Evolutionary conservation across 2,113 vertebrate genomes (phyloP).

Genomic region (Macaca fascicularis): DNA sequence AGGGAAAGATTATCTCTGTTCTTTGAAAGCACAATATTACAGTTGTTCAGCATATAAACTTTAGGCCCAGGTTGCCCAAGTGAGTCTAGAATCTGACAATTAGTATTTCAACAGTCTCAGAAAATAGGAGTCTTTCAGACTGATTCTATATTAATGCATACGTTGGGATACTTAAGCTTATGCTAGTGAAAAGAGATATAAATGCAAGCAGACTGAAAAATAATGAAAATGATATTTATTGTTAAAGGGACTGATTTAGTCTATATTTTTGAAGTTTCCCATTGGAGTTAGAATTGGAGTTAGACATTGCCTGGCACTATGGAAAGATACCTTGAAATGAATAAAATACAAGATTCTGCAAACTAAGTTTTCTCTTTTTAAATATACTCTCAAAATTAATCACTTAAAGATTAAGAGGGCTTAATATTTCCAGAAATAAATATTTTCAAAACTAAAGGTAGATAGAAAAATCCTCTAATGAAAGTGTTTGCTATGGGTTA

Average conservation of each 20-base stretch:
- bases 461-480: conserved; percentile 10
- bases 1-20: background rate
- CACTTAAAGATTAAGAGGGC: background rate
- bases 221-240: background rate
- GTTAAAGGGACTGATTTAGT: background rate
- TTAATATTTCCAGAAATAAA: background rate
- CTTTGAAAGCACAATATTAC: background rate
- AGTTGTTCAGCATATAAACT: background rate
- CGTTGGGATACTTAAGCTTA: background rate
- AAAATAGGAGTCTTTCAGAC: background rate
- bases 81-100: background rate
- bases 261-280: background rate
- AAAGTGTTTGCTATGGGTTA: background rate
- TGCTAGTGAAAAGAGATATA: background rate
- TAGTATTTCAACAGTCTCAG: background rate
- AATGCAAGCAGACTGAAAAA: background rate
- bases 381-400: background rate
- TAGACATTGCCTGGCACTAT: background rate
- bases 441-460: background rate
- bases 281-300: background rate
- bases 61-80: background rate
- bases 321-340: background rate
- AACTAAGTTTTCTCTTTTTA: background rate
- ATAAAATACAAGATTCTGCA: background rate
- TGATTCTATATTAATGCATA: background rate